Percentiles rank a stretch among this genome's conserved stretches.
Conservation (phyloP, 1,140 invertebrate genomes). For the Sycophila sp. region DNA sequence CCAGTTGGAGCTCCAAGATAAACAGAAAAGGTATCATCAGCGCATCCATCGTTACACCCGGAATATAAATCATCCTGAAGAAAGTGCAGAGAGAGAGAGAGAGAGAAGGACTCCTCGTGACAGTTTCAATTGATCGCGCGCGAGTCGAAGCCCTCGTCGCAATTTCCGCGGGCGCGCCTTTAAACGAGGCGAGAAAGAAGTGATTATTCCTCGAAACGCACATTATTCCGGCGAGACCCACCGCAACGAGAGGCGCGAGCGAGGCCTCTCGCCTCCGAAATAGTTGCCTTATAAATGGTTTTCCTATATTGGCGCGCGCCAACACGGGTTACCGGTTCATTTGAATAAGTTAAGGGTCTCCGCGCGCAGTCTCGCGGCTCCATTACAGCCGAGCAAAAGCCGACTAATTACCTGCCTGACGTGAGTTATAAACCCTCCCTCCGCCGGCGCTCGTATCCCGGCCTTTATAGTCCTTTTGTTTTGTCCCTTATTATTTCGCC, state of each 20-base stretch:
- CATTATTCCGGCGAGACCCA: slow-evolving; percentile 11
- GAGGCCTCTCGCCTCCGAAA: slow-evolving; percentile 52
- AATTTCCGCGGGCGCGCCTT: slow-evolving; percentile 34
- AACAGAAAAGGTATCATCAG: too few species aligned
- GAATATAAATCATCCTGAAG: too few species aligned
- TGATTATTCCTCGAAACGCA: neutral
- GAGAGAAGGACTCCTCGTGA: too few species aligned
- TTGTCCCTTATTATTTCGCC: slow-evolving; percentile 5
- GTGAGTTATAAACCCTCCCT: slow-evolving; percentile 66
- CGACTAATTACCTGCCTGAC: slow-evolving; percentile 67
- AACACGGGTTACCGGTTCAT: slow-evolving; percentile 67
- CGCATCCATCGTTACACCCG: too few species aligned
- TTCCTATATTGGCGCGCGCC: slow-evolving; percentile 65
- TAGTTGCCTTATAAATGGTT: slow-evolving; percentile 66
- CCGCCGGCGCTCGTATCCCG: slow-evolving; percentile 22
- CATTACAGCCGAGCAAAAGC: slow-evolving; percentile 66
- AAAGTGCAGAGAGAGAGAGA: too few species aligned
- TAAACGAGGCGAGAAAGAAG: neutral
- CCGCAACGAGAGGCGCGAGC: slow-evolving; percentile 7
- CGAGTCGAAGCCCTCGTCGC: neutral
- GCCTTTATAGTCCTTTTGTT: slow-evolving; percentile 15
- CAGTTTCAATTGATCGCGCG: slow-evolving; percentile 9
- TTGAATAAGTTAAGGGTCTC: slow-evolving; percentile 69
- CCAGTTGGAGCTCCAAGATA: too few species aligned
- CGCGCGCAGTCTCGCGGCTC: slow-evolving; percentile 46